Conservation (phyloP, 2,113 vertebrate species). For the Zosterops lateralis region DNA sequence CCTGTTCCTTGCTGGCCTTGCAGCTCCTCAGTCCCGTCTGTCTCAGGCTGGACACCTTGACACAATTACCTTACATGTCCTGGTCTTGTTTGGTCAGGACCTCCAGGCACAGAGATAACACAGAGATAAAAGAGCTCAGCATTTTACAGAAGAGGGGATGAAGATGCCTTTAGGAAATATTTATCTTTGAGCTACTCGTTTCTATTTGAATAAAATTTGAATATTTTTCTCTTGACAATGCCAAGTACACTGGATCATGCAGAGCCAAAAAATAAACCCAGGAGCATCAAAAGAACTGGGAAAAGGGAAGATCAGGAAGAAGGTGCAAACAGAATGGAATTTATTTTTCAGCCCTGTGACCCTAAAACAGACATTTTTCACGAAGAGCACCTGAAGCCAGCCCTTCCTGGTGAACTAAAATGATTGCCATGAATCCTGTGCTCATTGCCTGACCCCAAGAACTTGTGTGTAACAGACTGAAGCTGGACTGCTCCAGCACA, state of each 20-base stretch:
- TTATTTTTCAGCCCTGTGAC: neutral
- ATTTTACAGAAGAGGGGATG: neutral
- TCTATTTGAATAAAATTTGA: conserved; percentile 24
- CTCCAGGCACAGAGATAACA: neutral
- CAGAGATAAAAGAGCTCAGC: neutral
- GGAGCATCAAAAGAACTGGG: neutral
- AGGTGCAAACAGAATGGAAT: neutral
- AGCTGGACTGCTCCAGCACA: neutral
- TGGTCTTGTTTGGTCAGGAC: neutral
- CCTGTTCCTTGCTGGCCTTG: neutral
- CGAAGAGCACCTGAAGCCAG: neutral
- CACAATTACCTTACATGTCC: neutral
- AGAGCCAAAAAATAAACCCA: neutral
- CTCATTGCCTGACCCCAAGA: fast-evolving
- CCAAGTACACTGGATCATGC: neutral
- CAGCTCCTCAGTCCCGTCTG: neutral
- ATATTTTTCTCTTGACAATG: neutral
- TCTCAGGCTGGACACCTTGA: conserved; percentile 5
- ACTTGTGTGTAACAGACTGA: neutral
- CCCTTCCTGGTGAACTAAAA: neutral
- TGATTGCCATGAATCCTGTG: neutral
- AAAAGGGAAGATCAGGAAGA: neutral
- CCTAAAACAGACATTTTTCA: neutral
- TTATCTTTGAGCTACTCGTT: neutral
- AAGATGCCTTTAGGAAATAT: conserved; percentile 10